Conservation (phyloP, 2,888 invertebrate species). For the Phalera bucephala region DNA sequence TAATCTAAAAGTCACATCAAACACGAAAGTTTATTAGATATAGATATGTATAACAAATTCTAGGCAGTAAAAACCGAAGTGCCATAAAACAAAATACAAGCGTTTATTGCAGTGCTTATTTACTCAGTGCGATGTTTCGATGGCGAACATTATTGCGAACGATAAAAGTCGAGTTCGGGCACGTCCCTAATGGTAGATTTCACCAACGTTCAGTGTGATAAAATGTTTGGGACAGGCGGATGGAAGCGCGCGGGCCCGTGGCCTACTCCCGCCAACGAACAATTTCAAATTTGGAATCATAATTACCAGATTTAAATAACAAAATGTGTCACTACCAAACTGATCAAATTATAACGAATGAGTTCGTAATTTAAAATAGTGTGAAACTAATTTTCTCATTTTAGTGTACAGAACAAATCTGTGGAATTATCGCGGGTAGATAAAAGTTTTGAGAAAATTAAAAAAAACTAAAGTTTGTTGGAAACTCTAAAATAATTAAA, state of each 20-base stretch:
- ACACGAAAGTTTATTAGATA: too few relatives aligned
- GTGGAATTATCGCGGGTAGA: too few relatives aligned
- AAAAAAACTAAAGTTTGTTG: conserved; percentile 15
- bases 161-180: conserved; percentile 45
- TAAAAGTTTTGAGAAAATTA: conserved; percentile 27
- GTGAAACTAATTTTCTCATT: conserved; percentile 5
- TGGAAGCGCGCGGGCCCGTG: conserved; percentile 52
- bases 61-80: conserved; percentile 15
- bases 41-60: too few relatives aligned
- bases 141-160: conserved; percentile 42
- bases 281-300: conserved; percentile 60
- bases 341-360: background rate
- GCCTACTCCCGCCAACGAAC: conserved; percentile 62
- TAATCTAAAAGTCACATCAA: too few relatives aligned
- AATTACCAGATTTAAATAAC: conserved; percentile 34
- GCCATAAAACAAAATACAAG: conserved; percentile 19
- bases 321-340: conserved; percentile 13
- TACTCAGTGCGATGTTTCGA: conserved; percentile 28
- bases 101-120: conserved; percentile 32
- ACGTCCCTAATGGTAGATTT: conserved; percentile 68
- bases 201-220: conserved; percentile 70
- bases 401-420: conserved; percentile 8
- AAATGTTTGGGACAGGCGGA: conserved; percentile 64
- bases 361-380: conserved; percentile 7
- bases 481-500: conserved; percentile 8